Conservation (phyloP, 2,888 invertebrate genomes). For the Drosophila borealis region DNA sequence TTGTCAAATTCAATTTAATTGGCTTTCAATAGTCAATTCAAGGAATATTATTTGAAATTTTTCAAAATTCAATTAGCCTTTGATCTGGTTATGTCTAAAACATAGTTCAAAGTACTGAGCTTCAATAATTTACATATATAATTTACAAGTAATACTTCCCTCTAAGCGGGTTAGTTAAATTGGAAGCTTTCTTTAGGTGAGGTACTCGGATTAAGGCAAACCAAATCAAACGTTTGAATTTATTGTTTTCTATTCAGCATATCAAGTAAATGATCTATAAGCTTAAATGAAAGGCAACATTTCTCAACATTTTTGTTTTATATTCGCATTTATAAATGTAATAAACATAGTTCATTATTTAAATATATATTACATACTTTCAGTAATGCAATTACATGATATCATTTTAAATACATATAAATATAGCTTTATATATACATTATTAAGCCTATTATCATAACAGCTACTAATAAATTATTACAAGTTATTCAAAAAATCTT, state of each 20-base stretch:
- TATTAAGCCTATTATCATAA: conserved; percentile 14
- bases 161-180: no score
- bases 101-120: no score
- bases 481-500: conserved; percentile 22
- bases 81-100: no score
- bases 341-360: conserved; percentile 36
- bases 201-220: no score
- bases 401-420: conserved; percentile 17
- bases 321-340: conserved; percentile 38
- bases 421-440: conserved; percentile 27
- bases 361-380: conserved; percentile 27
- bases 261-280: neutral
- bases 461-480: conserved; percentile 40
- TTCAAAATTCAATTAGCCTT: no score
- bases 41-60: no score
- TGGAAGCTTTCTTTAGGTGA: no score
- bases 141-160: no score
- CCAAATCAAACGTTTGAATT: no score
- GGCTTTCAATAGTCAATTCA: no score
- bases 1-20: no score
- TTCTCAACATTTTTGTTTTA: conserved; percentile 15
- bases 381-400: conserved; percentile 25
- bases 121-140: no score
- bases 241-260: neutral
- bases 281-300: neutral